Conservation (phyloP, 2,113 vertebrate species). For the Loxodonta africana region DNA sequence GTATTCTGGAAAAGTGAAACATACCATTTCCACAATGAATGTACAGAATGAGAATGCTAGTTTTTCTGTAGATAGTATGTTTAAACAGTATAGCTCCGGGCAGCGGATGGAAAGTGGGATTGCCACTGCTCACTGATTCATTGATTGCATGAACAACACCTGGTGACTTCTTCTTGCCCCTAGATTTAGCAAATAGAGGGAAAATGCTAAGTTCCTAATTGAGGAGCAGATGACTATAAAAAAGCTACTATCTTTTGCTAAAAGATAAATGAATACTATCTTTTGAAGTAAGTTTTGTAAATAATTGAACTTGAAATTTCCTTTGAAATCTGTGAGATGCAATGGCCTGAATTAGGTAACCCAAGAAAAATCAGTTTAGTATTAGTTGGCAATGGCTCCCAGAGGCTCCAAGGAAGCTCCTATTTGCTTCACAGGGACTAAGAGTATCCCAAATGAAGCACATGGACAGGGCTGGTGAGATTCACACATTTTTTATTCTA, state of each 20-base stretch:
- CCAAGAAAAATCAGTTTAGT: neutral
- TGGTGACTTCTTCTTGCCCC: neutral
- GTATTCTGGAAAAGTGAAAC: neutral
- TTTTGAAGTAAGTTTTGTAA: neutral
- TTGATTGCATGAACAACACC: neutral
- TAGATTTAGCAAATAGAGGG: neutral
- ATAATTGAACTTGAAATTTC: neutral
- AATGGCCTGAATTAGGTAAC: neutral
- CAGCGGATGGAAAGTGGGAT: neutral
- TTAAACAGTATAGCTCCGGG: neutral
- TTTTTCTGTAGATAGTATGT: neutral
- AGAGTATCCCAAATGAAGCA: neutral
- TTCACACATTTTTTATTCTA: neutral
- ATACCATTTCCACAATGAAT: neutral
- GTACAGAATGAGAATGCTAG: neutral
- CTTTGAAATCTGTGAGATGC: neutral
- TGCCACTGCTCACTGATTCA: neutral
- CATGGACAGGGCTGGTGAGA: neutral
- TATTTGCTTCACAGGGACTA: neutral
- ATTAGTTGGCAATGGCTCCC: neutral
- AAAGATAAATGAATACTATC: neutral
- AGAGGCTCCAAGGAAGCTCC: neutral
- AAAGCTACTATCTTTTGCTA: neutral
- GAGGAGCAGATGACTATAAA: neutral
- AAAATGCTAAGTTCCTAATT: neutral